These are phyloP conservation scores for Grammomys surdaster DNA, from an alignment of 2,113 vertebrate species.

Conservation along the genomic window DNA sequence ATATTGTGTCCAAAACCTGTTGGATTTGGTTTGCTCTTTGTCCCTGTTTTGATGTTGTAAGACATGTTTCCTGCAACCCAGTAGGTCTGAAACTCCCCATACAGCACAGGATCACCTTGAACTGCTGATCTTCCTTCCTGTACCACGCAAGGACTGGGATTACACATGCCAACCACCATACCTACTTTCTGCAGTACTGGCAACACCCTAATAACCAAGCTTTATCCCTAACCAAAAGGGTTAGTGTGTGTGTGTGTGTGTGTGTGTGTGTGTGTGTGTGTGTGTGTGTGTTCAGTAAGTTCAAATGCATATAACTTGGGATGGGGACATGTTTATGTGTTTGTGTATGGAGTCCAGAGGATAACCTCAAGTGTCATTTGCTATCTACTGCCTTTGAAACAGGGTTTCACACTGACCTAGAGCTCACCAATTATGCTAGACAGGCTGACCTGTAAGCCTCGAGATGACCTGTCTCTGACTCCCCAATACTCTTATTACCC, in stretches of 20 bases:
- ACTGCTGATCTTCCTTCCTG: not conserved
- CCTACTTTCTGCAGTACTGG: not conserved
- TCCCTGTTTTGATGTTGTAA: not conserved
- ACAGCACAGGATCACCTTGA: not conserved
- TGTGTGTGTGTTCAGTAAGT: not conserved
- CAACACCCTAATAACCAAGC: not conserved
- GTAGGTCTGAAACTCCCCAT: not conserved
- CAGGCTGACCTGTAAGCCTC: not conserved
- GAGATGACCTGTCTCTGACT: not conserved
- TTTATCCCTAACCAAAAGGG: not conserved
- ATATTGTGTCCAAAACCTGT: not conserved
- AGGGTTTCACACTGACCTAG: not conserved
- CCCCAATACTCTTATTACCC: not conserved
- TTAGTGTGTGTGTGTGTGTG: not conserved
- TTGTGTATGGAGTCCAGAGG: not conserved
- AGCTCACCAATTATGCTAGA: not conserved
- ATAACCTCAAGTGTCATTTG: not conserved
- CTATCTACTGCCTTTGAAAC: not conserved
- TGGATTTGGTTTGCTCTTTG: not conserved
- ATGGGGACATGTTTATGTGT: not conserved
- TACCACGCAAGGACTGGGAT: too few species aligned
- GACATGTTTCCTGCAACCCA: too few species aligned
- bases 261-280: not conserved
- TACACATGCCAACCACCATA: not conserved
- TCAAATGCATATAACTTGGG: not conserved